Evolutionary conservation across 2,113 vertebrate genomes (phyloP).

Genomic region (Anolis sagrei): DNA sequence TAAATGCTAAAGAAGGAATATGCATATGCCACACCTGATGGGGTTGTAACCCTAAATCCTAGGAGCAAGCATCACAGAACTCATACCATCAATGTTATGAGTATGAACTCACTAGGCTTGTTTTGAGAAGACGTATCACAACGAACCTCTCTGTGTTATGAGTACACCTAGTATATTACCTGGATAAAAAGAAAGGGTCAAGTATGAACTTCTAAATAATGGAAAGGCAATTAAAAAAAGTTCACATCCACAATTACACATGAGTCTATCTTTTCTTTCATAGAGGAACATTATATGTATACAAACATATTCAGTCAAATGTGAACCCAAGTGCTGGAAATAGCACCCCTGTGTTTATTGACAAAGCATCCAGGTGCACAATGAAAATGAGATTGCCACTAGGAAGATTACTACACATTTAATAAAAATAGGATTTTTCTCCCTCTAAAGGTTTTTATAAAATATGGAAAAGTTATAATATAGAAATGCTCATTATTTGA

Average conservation of each 20-base stretch:
- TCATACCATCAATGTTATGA: too few relatives aligned
- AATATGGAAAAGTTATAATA: neutral
- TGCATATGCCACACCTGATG: neutral
- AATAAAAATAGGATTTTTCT: neutral
- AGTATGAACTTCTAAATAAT: neutral
- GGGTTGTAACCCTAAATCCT: neutral
- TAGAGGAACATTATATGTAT: neutral
- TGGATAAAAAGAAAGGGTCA: neutral
- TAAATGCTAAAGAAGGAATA: neutral
- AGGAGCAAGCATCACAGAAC: neutral
- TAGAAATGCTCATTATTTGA: neutral
- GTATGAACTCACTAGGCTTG: neutral
- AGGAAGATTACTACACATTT: neutral
- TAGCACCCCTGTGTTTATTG: neutral
- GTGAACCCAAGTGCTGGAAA: neutral
- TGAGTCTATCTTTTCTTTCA: neutral
- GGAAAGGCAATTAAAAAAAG: neutral
- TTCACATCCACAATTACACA: neutral
- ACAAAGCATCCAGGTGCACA: neutral
- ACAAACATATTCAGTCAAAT: conserved; percentile 1
- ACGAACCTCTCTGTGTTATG: neutral
- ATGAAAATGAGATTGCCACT: neutral
- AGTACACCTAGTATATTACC: neutral
- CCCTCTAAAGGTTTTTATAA: neutral
- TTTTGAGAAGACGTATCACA: neutral